These are phyloP conservation scores for Pogonomyrmex barbatus DNA, from an alignment of 1,140 invertebrate genomes.

Conservation along the genomic window DNA sequence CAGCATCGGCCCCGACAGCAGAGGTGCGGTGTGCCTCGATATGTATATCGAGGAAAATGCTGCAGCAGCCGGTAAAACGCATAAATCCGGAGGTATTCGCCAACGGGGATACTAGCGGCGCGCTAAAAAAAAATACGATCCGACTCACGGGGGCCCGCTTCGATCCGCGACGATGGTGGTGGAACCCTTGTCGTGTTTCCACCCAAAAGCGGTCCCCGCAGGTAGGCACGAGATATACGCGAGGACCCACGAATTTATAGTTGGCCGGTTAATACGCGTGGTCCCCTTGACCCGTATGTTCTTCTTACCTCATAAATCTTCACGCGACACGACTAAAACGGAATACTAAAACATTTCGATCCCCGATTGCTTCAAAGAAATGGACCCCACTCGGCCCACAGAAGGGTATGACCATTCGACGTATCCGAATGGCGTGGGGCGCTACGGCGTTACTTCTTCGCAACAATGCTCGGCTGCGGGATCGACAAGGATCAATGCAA, in stretches of 20 bases:
- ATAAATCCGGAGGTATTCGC: constrained; percentile 67
- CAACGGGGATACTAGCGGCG: constrained; percentile 56
- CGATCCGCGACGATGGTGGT: constrained; percentile 48
- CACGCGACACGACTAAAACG: constrained; percentile 46
- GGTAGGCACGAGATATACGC: constrained; percentile 65
- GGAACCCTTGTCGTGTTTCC: constrained; percentile 63
- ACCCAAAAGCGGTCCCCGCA: constrained; percentile 62
- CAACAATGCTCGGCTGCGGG: constrained; percentile 68
- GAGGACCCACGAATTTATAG: constrained; percentile 71
- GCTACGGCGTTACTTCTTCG: not conserved
- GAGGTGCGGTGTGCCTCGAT: not conserved
- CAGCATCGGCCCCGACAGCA: constrained; percentile 31
- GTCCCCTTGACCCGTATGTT: constrained; percentile 74
- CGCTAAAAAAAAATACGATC: constrained; percentile 67
- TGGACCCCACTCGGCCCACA: constrained; percentile 37
- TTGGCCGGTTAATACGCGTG: constrained; percentile 71
- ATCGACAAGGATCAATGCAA: constrained; percentile 71
- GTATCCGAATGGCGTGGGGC: constrained; percentile 7
- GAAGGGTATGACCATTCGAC: constrained; percentile 65
- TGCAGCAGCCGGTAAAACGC: constrained; percentile 40
- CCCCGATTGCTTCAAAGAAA: constrained; percentile 35
- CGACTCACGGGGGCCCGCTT: constrained; percentile 55
- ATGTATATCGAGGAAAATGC: constrained; percentile 65
- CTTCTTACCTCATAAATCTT: constrained; percentile 74
- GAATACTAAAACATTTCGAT: constrained; percentile 76